Evolutionary conservation across 1,140 invertebrate genomes (phyloP), one percentile per base, ranked within the genome.

Genomic region (Teleogryllus occipitalis): DNA sequence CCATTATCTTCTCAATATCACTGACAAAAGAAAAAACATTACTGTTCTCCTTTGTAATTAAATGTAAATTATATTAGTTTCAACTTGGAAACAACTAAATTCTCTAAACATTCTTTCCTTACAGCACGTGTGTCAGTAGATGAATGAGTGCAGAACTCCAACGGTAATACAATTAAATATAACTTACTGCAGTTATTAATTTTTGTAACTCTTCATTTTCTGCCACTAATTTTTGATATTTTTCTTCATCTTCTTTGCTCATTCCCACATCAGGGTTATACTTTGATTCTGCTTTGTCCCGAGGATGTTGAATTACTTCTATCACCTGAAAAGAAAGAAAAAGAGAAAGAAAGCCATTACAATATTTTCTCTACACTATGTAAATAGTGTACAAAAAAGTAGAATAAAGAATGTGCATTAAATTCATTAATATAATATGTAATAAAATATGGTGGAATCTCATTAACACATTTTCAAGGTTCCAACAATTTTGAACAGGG

Each of bases 191-290:
- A 82, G 95, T 91, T 84, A 99, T 98, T 76, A 98, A 91, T 88
- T 95, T 94, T 87, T 98, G 96, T 76, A 99, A 88, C 85, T 98
- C 96, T 84, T 98, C 97, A 87, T 99, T 99, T 88, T 99, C 98
- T 76, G 90, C 91, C 14, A 98, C 87, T n/a, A 99, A 87, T 84
- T 97, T 97, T 83, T 97, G 93, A 86, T 98, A 97, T 76, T 92
- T 89, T 86, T 99, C 97, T 85, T 99, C 97, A 83, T 98, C 97
- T 84, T 97, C 96, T 82, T 96, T 95, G n/a, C 94, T 96, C 80
- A 95, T 92, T 8, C 94, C 92, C 5, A 94, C 93, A 81, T 97
- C 96, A 0, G 94, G 92, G 83, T 94, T 95, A 82, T 95, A 94
- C 82, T 94, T 94, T 47, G 93, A 94, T 85, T 95, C 94, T 27